These are phyloP conservation scores for Campylomormyrus numenius DNA, from an alignment of 2,113 vertebrate species.

Conservation along the genomic window DNA sequence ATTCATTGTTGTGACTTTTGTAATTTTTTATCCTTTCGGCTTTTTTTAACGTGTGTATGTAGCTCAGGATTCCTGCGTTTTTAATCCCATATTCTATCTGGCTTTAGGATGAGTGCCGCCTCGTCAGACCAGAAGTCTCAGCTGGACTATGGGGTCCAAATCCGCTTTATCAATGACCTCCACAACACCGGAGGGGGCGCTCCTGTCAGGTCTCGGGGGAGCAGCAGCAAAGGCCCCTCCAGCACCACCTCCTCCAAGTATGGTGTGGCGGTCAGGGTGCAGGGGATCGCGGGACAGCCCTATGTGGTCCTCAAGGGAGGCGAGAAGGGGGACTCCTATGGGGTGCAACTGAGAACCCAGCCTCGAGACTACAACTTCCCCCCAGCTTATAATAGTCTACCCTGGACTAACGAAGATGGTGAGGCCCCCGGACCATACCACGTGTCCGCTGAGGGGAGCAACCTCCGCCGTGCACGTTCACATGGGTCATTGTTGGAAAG, in stretches of 20 bases:
- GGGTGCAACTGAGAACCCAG: slow-evolving; percentile 64
- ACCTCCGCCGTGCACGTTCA: slow-evolving; percentile 70
- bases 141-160: slow-evolving; percentile 82
- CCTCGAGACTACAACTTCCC: slow-evolving; percentile 47
- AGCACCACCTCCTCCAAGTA: slow-evolving; percentile 63
- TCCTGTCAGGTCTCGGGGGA: background rate
- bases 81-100: background rate
- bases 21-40: background rate
- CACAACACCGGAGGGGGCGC: slow-evolving; percentile 41
- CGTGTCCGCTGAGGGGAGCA: slow-evolving; percentile 34
- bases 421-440: slow-evolving; percentile 24
- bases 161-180: slow-evolving; percentile 83
- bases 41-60: background rate
- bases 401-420: slow-evolving; percentile 36
- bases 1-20: background rate
- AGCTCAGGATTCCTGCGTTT: background rate
- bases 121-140: slow-evolving; percentile 63
- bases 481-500: slow-evolving; percentile 70
- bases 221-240: background rate
- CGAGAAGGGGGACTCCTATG: slow-evolving; percentile 80
- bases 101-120: slow-evolving; percentile 52
- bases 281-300: slow-evolving; percentile 86
- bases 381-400: slow-evolving; percentile 55
- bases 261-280: slow-evolving; percentile 83
- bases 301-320: slow-evolving; percentile 88